phyloP scores from a whole-genome alignment of 2,888 invertebrate genomes.

The Petrolisthes cinctipes region DNA sequence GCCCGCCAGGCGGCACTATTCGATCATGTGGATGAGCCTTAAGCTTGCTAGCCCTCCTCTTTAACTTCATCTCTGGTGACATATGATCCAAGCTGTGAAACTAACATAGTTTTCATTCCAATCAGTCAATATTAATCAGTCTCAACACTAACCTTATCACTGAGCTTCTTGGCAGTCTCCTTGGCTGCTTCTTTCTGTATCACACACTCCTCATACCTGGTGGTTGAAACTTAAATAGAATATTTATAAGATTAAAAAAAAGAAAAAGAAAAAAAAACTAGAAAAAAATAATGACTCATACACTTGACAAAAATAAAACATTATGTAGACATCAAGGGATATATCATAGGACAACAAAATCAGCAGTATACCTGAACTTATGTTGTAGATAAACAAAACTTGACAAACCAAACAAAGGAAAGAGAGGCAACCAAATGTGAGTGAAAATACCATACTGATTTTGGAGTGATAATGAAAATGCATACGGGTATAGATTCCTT shows the following conservation, averaged over 20 bases:
- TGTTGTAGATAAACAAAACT: constrained; percentile 57
- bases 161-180: constrained; percentile 56
- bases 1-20: no score
- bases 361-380: neutral
- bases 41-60: neutral
- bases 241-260: constrained; percentile 9
- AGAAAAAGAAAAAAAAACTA: neutral
- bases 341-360: constrained; percentile 24
- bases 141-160: constrained; percentile 53
- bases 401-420: constrained; percentile 63
- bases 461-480: constrained; percentile 57
- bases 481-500: constrained; percentile 48
- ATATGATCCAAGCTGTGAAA: no score
- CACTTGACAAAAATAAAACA: constrained; percentile 5
- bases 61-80: neutral
- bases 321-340: neutral
- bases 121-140: neutral
- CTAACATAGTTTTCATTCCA: neutral
- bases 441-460: constrained; percentile 11
- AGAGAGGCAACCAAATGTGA: constrained; percentile 59
- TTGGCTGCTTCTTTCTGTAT: constrained; percentile 64
- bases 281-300: constrained; percentile 1
- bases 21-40: no score
- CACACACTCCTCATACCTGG: constrained; percentile 63
- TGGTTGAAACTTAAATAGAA: constrained; percentile 32